Evolutionary conservation across 1,140 invertebrate genomes (phyloP), one percentile per base, ranked within the genome.

Genomic region (Pseudomyrmex sp.): DNA sequence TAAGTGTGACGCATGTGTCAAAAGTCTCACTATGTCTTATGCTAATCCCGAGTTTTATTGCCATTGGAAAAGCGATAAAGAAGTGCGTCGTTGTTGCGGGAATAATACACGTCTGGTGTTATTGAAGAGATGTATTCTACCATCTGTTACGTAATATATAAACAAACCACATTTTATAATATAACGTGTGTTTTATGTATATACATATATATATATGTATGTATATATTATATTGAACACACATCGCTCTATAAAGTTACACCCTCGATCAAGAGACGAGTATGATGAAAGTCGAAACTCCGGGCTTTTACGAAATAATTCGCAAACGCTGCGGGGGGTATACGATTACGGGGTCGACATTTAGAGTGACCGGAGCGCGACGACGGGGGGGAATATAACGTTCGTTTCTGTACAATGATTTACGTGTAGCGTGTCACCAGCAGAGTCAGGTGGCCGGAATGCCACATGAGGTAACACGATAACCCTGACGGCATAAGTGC

Each of bases 401-500:
- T 69, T 9, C 61, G 65, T 68, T 76, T 15, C 26, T 10, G 18
- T n/a, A 61, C 48, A 48, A 70, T 69, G 77, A 87, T 87, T 85
- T 85, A 87, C 68, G 83, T 72, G 76, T 48, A 66, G 63, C 54
- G 20, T 74, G 56, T 61, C 70, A 69, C 63, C 76, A 50, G 50
- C 69, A 85, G 50, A 87, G 23, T 20, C 52, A 69, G 75, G 66
- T 84, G 75, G 75, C 44, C 23, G 50, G 48, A 83, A 79, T 79
- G 54, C 76, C 76, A 63, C 50, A 58, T 48, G 66, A 63, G 56
- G 75, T 84, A 70, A 80, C 83, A 50, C 66, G 83, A 84, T 84
- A 84, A 80, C 76, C 58, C 62, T 44, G 44, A 23, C 48, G 50
- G 83, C 76, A 80, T 72, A 84, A 84, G 76, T 72, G 65, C 76